Percentiles rank a stretch among this genome's conserved stretches.
These are phyloP conservation scores for Trypoxylon attenuatum DNA, from an alignment of 2,888 invertebrate genomes.

Conservation along the genomic window DNA sequence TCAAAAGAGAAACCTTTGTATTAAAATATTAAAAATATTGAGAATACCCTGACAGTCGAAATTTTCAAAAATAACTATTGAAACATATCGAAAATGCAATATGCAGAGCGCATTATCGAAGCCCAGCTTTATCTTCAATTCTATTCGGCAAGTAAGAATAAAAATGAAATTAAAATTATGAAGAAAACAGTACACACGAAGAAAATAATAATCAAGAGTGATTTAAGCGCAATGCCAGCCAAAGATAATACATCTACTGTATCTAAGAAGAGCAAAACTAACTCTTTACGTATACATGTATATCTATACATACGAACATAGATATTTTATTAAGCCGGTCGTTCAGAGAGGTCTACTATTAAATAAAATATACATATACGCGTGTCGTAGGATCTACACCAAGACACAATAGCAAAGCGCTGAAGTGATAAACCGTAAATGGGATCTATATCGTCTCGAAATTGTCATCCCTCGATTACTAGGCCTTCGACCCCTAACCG, in stretches of 20 bases:
- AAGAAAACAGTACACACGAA: neutral
- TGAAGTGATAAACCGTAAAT: slow-evolving; percentile 73
- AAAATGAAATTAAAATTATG: neutral
- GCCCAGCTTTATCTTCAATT: too few relatives aligned
- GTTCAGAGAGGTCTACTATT: slow-evolving; percentile 46
- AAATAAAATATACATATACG: slow-evolving; percentile 25
- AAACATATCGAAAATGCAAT: too few relatives aligned
- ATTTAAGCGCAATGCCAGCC: slow-evolving; percentile 22
- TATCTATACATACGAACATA: slow-evolving; percentile 39
- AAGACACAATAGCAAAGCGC: slow-evolving; percentile 72
- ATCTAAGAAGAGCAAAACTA: neutral
- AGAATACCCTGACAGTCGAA: too few relatives aligned
- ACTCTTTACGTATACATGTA: neutral
- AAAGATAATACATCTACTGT: slow-evolving; percentile 6
- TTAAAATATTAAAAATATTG: too few relatives aligned
- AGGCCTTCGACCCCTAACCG: slow-evolving; percentile 30
- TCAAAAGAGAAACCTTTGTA: too few relatives aligned
- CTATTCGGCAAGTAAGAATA: too few relatives aligned
- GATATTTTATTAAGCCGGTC: slow-evolving; percentile 54
- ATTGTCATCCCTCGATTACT: slow-evolving; percentile 57
- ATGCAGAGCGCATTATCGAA: too few relatives aligned
- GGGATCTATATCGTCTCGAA: slow-evolving; percentile 60
- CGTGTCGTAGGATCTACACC: slow-evolving; percentile 37
- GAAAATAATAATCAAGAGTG: neutral
- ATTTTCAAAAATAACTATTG: too few relatives aligned